These are phyloP conservation scores for Nylanderia fulva DNA, from an alignment of 1,140 invertebrate genomes.

Conservation along the genomic window DNA sequence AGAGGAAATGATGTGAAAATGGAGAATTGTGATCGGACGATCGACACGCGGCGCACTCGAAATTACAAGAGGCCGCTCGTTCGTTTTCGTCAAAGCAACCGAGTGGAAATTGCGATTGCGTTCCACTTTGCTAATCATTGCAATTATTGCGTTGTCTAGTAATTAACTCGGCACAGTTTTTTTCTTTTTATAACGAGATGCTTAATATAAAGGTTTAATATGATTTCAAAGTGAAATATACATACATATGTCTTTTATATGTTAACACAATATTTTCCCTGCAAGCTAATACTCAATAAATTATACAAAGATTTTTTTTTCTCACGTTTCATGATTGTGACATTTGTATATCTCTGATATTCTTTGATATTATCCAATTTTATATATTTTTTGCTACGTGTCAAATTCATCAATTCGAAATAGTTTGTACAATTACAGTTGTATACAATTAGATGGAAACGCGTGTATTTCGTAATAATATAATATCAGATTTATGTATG, in stretches of 20 bases:
- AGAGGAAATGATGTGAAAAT: constrained; percentile 34
- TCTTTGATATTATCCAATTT: background rate
- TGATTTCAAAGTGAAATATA: background rate
- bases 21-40: constrained; percentile 63
- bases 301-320: background rate
- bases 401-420: background rate
- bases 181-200: constrained; percentile 50
- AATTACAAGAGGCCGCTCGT: constrained; percentile 24
- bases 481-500: constrained; percentile 12
- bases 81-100: constrained; percentile 66
- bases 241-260: background rate
- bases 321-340: background rate
- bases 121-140: constrained; percentile 71
- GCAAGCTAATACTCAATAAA: background rate
- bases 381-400: too few species aligned
- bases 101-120: constrained; percentile 68
- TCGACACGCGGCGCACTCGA: constrained; percentile 13
- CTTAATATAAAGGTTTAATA: background rate
- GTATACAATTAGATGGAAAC: background rate
- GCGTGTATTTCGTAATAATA: constrained; percentile 1
- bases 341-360: background rate
- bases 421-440: background rate
- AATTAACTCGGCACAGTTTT: constrained; percentile 64
- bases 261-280: background rate
- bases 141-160: constrained; percentile 65